Evolutionary conservation across 2,113 vertebrate genomes (phyloP).

Genomic region (Ailuropoda melanoleuca): DNA sequence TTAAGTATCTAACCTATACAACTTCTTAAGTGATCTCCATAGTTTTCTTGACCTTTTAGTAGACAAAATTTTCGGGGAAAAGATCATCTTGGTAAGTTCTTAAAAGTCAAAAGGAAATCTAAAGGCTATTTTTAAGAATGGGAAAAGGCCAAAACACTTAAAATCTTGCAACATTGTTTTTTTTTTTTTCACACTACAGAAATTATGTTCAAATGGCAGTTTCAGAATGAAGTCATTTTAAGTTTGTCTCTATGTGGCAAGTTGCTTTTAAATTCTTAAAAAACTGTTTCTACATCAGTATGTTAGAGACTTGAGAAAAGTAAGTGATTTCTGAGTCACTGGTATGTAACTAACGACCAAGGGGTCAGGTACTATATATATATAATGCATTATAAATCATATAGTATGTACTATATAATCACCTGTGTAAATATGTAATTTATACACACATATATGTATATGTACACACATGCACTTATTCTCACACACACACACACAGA

Average conservation of each 20-base stretch:
- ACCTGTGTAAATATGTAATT: neutral
- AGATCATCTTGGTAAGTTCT: slow-evolving; percentile 35
- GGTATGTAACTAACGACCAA: neutral
- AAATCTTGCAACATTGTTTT: slow-evolving; percentile 45
- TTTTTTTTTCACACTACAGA: neutral
- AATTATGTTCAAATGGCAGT: slow-evolving; percentile 30
- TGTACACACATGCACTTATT: neutral
- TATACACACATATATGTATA: neutral
- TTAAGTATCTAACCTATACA: neutral
- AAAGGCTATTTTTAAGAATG: slow-evolving; percentile 58
- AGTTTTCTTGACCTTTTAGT: slow-evolving; percentile 55
- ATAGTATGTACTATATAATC: neutral
- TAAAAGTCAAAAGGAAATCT: slow-evolving; percentile 67
- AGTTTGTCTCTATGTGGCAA: neutral
- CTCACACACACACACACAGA: neutral
- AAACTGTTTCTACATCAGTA: neutral
- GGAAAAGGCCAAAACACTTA: slow-evolving; percentile 67
- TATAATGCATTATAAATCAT: neutral
- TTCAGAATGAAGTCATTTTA: slow-evolving; percentile 31
- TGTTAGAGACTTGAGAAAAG: neutral
- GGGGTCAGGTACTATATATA: neutral
- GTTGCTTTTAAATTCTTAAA: neutral
- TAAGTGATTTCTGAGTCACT: neutral
- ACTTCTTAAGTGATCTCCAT: neutral
- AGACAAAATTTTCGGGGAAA: slow-evolving; percentile 42